These are phyloP conservation scores for Strigamia maritima DNA, from an alignment of 2,888 invertebrate species.

Conservation along the genomic window DNA sequence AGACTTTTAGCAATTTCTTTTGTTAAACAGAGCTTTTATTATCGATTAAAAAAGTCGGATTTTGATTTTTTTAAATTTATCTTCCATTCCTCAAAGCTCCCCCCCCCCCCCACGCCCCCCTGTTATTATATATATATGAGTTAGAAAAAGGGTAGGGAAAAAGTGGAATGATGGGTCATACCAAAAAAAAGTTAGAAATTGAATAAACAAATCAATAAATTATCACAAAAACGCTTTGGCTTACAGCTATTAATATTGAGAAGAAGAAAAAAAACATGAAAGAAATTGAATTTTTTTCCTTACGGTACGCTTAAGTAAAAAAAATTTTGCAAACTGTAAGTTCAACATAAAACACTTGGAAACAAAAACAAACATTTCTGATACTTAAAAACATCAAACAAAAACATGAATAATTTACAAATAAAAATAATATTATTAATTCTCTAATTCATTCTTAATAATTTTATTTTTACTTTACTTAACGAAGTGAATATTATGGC, in stretches of 20 bases:
- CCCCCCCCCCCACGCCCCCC: too few species aligned
- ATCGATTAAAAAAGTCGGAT: background rate
- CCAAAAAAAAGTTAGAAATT: constrained; percentile 1
- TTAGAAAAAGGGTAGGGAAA: constrained; percentile 1
- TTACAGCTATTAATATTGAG: constrained; percentile 21
- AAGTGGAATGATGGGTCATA: constrained; percentile 27
- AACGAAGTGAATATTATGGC: constrained; percentile 27
- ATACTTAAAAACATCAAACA: background rate
- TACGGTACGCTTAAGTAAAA: background rate
- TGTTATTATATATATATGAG: background rate
- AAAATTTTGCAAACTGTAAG: constrained; percentile 16
- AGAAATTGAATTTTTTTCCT: background rate
- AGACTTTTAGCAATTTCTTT: background rate
- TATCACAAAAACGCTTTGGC: constrained; percentile 34
- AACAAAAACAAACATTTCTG: background rate
- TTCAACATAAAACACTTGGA: constrained; percentile 27
- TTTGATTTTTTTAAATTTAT: background rate
- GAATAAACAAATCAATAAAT: constrained; percentile 31
- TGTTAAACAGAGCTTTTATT: background rate
- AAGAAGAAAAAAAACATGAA: background rate
- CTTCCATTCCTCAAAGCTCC: background rate
- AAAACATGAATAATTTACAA: constrained; percentile 25
- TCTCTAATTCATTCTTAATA: constrained; percentile 12
- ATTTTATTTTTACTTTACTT: constrained; percentile 5
- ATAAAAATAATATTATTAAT: background rate